Percentiles rank a stretch among this genome's conserved stretches.
These are phyloP conservation scores for Volucella zonaria DNA, from an alignment of 2,888 invertebrate genomes.

Conservation along the genomic window DNA sequence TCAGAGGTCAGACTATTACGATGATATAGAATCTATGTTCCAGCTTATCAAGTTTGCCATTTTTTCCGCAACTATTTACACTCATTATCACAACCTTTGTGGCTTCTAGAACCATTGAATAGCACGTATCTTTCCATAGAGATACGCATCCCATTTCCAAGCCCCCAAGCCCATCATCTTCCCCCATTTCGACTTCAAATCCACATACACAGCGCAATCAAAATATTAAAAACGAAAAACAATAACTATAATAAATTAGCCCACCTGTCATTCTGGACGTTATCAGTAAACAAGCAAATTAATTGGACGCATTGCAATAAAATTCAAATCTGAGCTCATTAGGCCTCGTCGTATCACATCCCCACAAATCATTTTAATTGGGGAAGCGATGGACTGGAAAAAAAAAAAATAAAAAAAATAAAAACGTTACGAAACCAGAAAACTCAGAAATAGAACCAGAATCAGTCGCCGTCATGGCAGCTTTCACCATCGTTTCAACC, in stretches of 20 bases:
- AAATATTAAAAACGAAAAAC: slow-evolving; percentile 2
- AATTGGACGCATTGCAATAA: slow-evolving; percentile 54
- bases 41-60: no score
- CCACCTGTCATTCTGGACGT: slow-evolving; percentile 48
- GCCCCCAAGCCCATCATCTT: background rate
- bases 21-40: no score
- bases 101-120: background rate
- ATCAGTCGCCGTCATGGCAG: slow-evolving; percentile 11
- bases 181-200: background rate
- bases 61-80: no score
- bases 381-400: no score
- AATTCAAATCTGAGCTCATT: slow-evolving; percentile 27
- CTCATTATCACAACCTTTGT: no score
- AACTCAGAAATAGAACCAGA: background rate
- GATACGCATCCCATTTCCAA: no score
- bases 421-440: slow-evolving; percentile 51
- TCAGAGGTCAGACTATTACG: no score
- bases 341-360: slow-evolving; percentile 35
- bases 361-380: slow-evolving; percentile 66
- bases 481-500: slow-evolving; percentile 55
- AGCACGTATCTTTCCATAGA: background rate
- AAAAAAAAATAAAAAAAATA: background rate
- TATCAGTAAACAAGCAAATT: slow-evolving; percentile 23
- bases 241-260: slow-evolving; percentile 20
- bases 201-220: slow-evolving; percentile 7